Evolutionary conservation across 2,888 invertebrate genomes (phyloP).

Genomic region (Dasysyrphus tricinctus): DNA sequence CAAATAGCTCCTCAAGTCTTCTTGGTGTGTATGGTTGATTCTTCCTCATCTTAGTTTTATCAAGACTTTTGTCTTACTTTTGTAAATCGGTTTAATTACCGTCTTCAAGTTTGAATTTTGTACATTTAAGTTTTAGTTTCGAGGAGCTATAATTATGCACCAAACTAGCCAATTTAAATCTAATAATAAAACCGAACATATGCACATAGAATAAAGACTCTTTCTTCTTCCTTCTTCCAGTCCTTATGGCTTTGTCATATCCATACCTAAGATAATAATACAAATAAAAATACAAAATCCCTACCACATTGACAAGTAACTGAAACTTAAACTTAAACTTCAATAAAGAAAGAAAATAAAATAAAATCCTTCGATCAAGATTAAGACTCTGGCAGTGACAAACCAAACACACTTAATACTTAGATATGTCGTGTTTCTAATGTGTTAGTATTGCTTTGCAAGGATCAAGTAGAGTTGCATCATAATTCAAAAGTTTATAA

Average conservation of each 20-base stretch:
- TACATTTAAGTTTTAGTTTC: background rate
- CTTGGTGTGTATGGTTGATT: background rate
- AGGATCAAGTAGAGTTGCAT: conserved; percentile 47
- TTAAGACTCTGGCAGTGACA: background rate
- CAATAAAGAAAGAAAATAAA: background rate
- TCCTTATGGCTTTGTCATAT: no score
- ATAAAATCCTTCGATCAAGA: background rate
- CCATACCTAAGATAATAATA: no score
- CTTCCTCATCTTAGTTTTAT: no score
- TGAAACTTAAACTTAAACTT: background rate
- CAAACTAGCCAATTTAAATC: background rate
- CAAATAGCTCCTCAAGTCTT: no score
- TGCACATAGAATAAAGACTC: no score
- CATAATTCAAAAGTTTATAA: conserved; percentile 65
- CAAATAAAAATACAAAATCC: no score
- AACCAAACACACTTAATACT: background rate
- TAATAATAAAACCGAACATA: background rate
- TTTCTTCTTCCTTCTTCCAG: no score
- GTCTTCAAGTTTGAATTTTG: background rate
- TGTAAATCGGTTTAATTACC: background rate
- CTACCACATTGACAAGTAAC: background rate
- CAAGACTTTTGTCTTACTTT: background rate
- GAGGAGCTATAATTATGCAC: background rate
- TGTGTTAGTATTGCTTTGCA: conserved; percentile 4
- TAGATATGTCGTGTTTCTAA: background rate